Evolutionary conservation across 2,888 invertebrate species (phyloP), one percentile per base, ranked within the genome.

Genomic region (Dromius quadrimaculatus): DNA sequence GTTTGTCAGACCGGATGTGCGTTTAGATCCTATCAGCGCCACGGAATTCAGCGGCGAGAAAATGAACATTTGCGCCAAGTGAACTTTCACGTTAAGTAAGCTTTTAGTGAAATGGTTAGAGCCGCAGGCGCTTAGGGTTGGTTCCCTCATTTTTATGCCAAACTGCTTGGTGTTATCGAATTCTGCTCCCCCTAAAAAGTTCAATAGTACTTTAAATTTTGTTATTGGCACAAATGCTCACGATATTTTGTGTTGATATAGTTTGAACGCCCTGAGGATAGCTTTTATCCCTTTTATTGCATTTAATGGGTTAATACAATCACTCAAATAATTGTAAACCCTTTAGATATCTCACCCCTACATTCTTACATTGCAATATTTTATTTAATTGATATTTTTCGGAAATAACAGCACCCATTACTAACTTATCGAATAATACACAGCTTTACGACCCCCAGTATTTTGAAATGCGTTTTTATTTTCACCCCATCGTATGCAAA

Each of bases 41-140:
- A 11, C 41, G 41, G 41, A 41, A 41, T 41, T 15, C 15, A 41
- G 41, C 41, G 41, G 15, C 15, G 34, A 59, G 61, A 36, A 61
- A 61, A 61, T 61, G 61, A 61, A 61, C 61, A 61, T 61, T 61
- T 61, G 41, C 22, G 61, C 38, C 38, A 61, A 22, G 38, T 41
- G 61, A 41, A 61, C 61, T 61, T 61, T 61, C 41, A 41, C 41
- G 38, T 61, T 61, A 61, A 41, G 61, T 38, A 61, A 61, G 50
- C 50, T 54, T 54, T 54, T 54, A 54, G 50, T 28, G 50, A 54
- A 54, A 54, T 54, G 50, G 50, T 54, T 54, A 54, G 13, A 9
- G 50, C 50, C 50, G 6, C 2, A 28, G 50, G 50, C 50, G 23
- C 15, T 23, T 5, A 54, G 50, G 23, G 28, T 41, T 11, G 11